phyloP scores from a whole-genome alignment of 2,797 vertebrate species.

The Periophthalmus magnuspinnatus region DNA sequence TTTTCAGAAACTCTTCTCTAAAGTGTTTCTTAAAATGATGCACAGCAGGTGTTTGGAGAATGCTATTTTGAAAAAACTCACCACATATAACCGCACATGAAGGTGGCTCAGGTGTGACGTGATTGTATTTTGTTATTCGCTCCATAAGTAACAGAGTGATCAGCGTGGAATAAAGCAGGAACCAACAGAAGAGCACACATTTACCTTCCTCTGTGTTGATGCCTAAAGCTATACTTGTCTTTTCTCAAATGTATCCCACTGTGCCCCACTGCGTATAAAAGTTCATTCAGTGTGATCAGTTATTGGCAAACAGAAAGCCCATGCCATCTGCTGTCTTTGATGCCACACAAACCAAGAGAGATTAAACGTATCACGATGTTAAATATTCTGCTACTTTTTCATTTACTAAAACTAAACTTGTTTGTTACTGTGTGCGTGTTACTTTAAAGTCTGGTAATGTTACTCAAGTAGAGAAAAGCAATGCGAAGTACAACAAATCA shows the following conservation, averaged over 20 bases:
- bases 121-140: slow-evolving; percentile 38
- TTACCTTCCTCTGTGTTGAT: slow-evolving; percentile 7
- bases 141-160: slow-evolving; percentile 22
- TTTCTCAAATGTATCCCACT: slow-evolving; percentile 39
- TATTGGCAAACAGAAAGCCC: slow-evolving; percentile 33
- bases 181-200: slow-evolving; percentile 42
- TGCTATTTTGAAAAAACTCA: slow-evolving; percentile 20
- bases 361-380: slow-evolving; percentile 26
- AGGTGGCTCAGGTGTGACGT: slow-evolving; percentile 14
- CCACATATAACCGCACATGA: slow-evolving; percentile 26
- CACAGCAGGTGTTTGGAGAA: slow-evolving; percentile 10
- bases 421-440: not conserved
- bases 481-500: not conserved
- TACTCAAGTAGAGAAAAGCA: not conserved
- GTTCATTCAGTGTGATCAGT: slow-evolving; percentile 39
- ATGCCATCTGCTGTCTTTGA: slow-evolving; percentile 27
- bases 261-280: slow-evolving; percentile 6
- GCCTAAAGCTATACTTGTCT: slow-evolving; percentile 29
- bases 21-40: not conserved
- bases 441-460: not conserved
- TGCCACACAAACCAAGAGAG: slow-evolving; percentile 12
- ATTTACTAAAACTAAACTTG: not conserved
- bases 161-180: slow-evolving; percentile 35
- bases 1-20: not conserved
- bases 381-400: slow-evolving; percentile 15